Evolutionary conservation across 1,140 invertebrate species (phyloP).

Genomic region (Bombus picipes): DNA sequence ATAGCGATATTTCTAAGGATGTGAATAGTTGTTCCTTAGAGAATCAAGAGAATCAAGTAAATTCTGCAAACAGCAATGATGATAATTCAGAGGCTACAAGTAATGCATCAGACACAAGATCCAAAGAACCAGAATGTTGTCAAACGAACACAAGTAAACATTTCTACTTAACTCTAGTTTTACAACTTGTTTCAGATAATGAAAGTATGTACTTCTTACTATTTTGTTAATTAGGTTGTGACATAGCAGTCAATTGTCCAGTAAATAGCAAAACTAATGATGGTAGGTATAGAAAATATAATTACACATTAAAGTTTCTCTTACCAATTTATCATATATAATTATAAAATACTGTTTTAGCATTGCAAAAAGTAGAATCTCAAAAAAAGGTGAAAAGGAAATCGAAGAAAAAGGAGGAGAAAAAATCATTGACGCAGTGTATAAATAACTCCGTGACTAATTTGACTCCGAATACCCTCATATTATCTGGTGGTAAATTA

Average conservation of each 20-base stretch:
- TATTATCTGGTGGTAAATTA: conserved; percentile 78
- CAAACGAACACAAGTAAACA: conserved; percentile 47
- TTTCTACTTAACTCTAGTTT: neutral
- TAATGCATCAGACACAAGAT: conserved; percentile 45
- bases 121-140: conserved; percentile 34
- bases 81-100: conserved; percentile 52
- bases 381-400: conserved; percentile 70
- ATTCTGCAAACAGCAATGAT: conserved; percentile 69
- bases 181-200: neutral
- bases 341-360: conserved; percentile 8
- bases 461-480: conserved; percentile 76
- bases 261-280: conserved; percentile 44
- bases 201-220: neutral
- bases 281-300: conserved; percentile 31
- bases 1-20: conserved; percentile 58
- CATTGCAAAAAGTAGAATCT: conserved; percentile 63
- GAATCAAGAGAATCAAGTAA: conserved; percentile 80
- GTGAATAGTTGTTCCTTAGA: conserved; percentile 71
- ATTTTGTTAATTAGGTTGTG: conserved; percentile 50
- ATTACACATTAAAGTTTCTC: neutral
- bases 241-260: neutral
- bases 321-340: neutral
- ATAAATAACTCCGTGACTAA: conserved; percentile 71
- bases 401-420: conserved; percentile 63
- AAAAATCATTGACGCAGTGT: conserved; percentile 58